A percentile compares a stretch with the other conserved stretches of the same genome.
phyloP scores from a whole-genome alignment of 2,797 vertebrate genomes.

The Mormyrops attenuatus region DNA sequence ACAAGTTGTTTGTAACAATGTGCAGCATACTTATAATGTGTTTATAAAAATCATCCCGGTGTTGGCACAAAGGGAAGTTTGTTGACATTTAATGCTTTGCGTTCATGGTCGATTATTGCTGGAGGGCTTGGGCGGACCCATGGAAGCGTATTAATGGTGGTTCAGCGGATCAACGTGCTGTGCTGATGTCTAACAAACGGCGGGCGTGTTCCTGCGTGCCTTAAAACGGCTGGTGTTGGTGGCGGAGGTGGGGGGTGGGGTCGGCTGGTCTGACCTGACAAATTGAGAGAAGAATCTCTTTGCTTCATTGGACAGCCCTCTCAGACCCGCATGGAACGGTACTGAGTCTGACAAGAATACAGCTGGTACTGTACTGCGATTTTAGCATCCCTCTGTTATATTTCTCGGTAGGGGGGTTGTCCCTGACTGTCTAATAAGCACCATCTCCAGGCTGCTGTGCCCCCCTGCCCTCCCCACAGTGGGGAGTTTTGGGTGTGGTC shows the following conservation, averaged over 20 bases:
- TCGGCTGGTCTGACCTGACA: conserved; percentile 41
- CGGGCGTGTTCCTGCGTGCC: background rate
- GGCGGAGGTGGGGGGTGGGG: conserved; percentile 42
- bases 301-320: conserved; percentile 56
- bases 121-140: background rate
- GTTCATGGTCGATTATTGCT: background rate
- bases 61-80: background rate
- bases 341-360: conserved; percentile 36
- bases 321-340: background rate
- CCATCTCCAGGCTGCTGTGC: conserved; percentile 36
- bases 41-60: background rate
- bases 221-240: conserved; percentile 42
- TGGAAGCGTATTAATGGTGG: background rate
- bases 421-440: conserved; percentile 56
- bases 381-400: conserved; percentile 30
- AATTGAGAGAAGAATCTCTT: conserved; percentile 54
- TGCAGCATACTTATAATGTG: background rate
- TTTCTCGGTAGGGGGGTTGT: conserved; percentile 50
- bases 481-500: background rate
- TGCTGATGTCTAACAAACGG: background rate
- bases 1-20: background rate
- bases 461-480: background rate
- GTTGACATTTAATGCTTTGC: background rate
- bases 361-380: background rate
- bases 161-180: background rate